phyloP scores from a whole-genome alignment of 2,888 invertebrate species.

The Leptinotarsa rubiginosa region DNA sequence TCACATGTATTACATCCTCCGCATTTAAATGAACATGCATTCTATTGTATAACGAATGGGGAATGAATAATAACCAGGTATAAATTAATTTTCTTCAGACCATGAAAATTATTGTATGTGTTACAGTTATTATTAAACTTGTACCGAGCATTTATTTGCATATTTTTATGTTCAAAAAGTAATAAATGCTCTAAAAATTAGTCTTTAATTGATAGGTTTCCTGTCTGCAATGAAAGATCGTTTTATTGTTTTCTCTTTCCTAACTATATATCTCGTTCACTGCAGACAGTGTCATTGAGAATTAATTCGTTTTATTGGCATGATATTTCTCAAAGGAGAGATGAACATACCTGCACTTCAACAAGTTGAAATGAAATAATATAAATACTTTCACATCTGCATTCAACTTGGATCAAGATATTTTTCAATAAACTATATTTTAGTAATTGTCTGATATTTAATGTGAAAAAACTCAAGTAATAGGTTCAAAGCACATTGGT shows the following conservation, averaged over 20 bases:
- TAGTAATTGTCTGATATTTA: too few relatives aligned
- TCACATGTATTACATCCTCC: slow-evolving; percentile 30
- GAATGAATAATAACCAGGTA: slow-evolving; percentile 34
- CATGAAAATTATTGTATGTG: slow-evolving; percentile 36
- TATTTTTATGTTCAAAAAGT: slow-evolving; percentile 31
- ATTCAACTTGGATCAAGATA: too few relatives aligned
- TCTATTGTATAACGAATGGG: slow-evolving; percentile 34
- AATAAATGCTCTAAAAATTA: slow-evolving; percentile 23
- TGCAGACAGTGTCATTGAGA: slow-evolving; percentile 6
- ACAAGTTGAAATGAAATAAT: too few relatives aligned
- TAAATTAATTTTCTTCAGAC: slow-evolving; percentile 39
- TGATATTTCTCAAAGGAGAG: neutral
- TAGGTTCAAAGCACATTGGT: too few relatives aligned
- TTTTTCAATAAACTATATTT: too few relatives aligned
- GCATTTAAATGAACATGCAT: slow-evolving; percentile 34
- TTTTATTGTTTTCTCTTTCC: slow-evolving; percentile 7
- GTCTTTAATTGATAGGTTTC: slow-evolving; percentile 33
- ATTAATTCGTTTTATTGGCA: neutral
- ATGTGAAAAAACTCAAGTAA: too few relatives aligned
- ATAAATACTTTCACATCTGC: too few relatives aligned
- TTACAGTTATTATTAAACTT: slow-evolving; percentile 27
- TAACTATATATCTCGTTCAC: neutral
- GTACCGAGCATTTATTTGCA: slow-evolving; percentile 25
- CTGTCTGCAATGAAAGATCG: slow-evolving; percentile 24
- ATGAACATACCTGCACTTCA: neutral